Conservation (phyloP, 1,140 invertebrate species). For the Odontomachus brunneus region DNA sequence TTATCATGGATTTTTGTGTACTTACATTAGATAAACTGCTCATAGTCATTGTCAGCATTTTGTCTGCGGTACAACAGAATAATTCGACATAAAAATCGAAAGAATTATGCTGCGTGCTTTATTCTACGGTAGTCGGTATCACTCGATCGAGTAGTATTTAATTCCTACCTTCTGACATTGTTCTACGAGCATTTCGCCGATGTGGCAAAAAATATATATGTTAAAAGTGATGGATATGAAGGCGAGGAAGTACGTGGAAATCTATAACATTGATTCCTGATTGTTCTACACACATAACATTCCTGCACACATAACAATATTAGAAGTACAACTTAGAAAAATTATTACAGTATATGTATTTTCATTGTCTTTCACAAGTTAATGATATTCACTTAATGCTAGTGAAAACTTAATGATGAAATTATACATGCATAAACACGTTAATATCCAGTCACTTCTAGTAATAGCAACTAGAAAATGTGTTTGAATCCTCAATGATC, state of each 20-base stretch:
- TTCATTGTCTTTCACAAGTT: background rate
- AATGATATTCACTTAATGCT: background rate
- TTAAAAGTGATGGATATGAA: slow-evolving; percentile 21
- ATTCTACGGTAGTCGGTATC: background rate
- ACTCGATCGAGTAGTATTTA: slow-evolving; percentile 10
- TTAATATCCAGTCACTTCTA: no score
- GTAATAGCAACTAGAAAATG: no score
- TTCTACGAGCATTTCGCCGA: slow-evolving; percentile 11
- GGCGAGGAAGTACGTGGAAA: slow-evolving; percentile 31
- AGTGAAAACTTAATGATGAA: no score
- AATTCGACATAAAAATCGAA: slow-evolving; percentile 3
- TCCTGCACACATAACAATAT: background rate
- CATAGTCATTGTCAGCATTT: slow-evolving; percentile 20
- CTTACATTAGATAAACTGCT: slow-evolving; percentile 18
- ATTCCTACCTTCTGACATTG: background rate
- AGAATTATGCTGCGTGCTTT: background rate
- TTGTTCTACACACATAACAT: no score
- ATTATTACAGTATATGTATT: background rate
- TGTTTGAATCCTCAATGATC: no score
- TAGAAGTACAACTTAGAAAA: background rate
- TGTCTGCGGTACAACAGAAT: slow-evolving; percentile 18
- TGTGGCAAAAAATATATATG: slow-evolving; percentile 22
- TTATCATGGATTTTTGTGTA: background rate
- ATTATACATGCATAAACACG: slow-evolving; percentile 21
- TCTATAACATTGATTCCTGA: slow-evolving; percentile 4